A percentile compares a stretch with the other conserved stretches of the same genome.
These are phyloP conservation scores for Protonibea diacanthus DNA, from an alignment of 2,797 vertebrate genomes.

Conservation along the genomic window DNA sequence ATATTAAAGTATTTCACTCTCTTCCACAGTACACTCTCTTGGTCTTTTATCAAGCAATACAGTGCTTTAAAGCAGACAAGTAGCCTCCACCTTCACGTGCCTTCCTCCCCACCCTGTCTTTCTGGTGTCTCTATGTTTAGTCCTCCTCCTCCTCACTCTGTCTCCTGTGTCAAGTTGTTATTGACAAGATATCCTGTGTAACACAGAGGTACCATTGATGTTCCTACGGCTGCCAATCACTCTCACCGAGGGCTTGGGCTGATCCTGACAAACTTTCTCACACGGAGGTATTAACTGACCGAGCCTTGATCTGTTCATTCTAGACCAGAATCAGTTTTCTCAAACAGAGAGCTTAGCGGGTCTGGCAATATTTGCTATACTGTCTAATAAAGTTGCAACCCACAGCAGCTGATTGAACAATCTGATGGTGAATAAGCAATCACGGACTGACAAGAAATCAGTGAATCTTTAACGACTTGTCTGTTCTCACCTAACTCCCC, in stretches of 20 bases:
- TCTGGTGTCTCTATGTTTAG: not conserved
- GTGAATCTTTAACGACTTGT: slow-evolving; percentile 17
- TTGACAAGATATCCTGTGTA: slow-evolving; percentile 47
- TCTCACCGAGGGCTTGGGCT: slow-evolving; percentile 12
- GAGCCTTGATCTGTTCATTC: slow-evolving; percentile 38
- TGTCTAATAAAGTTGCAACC: slow-evolving; percentile 27
- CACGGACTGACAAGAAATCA: slow-evolving; percentile 27
- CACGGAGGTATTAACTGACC: slow-evolving; percentile 51
- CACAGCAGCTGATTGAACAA: slow-evolving; percentile 21
- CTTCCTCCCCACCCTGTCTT: not conserved
- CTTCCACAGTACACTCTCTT: not conserved
- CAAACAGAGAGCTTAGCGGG: slow-evolving; percentile 21
- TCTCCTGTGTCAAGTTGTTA: slow-evolving; percentile 37
- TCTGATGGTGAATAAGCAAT: slow-evolving; percentile 39
- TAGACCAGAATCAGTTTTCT: slow-evolving; percentile 32
- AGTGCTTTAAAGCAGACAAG: slow-evolving; percentile 28
- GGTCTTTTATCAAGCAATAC: slow-evolving; percentile 29
- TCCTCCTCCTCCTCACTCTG: not conserved
- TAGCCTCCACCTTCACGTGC: not conserved
- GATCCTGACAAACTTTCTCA: slow-evolving; percentile 55
- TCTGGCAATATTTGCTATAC: slow-evolving; percentile 22
- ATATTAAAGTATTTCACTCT: slow-evolving; percentile 5
- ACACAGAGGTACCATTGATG: slow-evolving; percentile 33
- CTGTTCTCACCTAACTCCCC: slow-evolving; percentile 26
- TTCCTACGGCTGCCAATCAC: slow-evolving; percentile 58